Percentiles rank a stretch among this genome's conserved stretches.
phyloP scores from a whole-genome alignment of 2,888 invertebrate genomes.

The Clanis bilineata region DNA sequence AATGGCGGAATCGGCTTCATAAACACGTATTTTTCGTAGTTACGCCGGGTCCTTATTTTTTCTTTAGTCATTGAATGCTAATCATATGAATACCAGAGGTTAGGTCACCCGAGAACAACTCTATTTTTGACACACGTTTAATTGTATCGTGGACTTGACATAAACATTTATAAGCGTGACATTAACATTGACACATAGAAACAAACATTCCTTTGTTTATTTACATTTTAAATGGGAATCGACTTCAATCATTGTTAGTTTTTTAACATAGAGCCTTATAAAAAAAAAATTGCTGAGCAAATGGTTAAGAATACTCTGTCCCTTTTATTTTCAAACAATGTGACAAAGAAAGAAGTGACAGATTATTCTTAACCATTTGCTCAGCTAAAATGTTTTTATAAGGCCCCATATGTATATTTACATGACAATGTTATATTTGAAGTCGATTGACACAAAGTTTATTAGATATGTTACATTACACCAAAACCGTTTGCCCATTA shows the following conservation, averaged over 20 bases:
- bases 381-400: no score
- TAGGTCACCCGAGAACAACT: background rate
- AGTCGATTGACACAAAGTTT: slow-evolving; percentile 27
- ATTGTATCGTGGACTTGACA: background rate
- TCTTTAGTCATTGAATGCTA: no score
- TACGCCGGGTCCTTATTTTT: no score
- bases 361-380: no score
- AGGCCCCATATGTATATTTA: background rate
- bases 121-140: background rate
- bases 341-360: no score
- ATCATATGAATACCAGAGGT: slow-evolving; percentile 9
- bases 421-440: slow-evolving; percentile 20
- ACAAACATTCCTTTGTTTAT: slow-evolving; percentile 5
- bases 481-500: slow-evolving; percentile 7
- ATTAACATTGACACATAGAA: background rate
- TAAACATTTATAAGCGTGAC: slow-evolving; percentile 4
- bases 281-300: no score
- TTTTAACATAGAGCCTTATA: background rate
- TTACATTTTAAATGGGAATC: slow-evolving; percentile 1
- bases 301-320: no score
- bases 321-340: no score
- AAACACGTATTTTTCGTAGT: no score
- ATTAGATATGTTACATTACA: slow-evolving; percentile 19
- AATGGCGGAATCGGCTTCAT: no score
- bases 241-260: background rate